Percentiles rank a stretch among this genome's conserved stretches.
phyloP scores from a whole-genome alignment of 2,797 vertebrate species.

The Passerculus sandwichensis region DNA sequence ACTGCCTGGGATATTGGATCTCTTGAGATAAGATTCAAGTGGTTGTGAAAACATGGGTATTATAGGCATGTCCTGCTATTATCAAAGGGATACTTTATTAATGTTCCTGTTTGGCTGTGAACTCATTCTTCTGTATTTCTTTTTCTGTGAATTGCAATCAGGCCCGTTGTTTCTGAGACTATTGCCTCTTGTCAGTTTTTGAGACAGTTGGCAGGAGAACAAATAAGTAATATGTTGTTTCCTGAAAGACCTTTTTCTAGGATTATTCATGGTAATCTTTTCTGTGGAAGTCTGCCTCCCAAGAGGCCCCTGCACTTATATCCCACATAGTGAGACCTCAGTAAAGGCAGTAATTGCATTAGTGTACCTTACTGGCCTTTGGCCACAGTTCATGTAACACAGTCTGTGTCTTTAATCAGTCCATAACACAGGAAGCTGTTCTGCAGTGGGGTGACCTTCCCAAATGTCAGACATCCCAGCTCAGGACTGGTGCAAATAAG shows the following conservation, averaged over 20 bases:
- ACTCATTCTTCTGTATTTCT: neutral
- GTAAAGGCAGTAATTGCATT: neutral
- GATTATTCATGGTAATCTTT: neutral
- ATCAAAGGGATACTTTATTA: neutral
- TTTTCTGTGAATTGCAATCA: neutral
- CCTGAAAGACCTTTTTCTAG: neutral
- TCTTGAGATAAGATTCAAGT: slow-evolving; percentile 11
- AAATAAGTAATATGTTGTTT: neutral
- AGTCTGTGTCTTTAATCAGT: neutral
- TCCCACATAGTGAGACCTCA: neutral
- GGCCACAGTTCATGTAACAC: neutral
- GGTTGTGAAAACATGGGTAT: neutral
- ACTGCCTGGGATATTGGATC: neutral
- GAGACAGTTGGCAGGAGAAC: neutral
- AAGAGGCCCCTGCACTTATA: neutral
- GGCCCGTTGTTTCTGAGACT: neutral
- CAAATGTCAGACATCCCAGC: neutral
- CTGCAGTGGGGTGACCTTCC: neutral
- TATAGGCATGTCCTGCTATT: neutral
- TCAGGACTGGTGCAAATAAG: neutral
- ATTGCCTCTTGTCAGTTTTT: neutral
- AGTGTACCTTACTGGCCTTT: neutral
- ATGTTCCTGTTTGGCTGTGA: neutral
- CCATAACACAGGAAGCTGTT: neutral
- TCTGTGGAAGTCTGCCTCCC: neutral